phyloP scores from a whole-genome alignment of 2,797 vertebrate genomes.

The Furcifer pardalis region DNA sequence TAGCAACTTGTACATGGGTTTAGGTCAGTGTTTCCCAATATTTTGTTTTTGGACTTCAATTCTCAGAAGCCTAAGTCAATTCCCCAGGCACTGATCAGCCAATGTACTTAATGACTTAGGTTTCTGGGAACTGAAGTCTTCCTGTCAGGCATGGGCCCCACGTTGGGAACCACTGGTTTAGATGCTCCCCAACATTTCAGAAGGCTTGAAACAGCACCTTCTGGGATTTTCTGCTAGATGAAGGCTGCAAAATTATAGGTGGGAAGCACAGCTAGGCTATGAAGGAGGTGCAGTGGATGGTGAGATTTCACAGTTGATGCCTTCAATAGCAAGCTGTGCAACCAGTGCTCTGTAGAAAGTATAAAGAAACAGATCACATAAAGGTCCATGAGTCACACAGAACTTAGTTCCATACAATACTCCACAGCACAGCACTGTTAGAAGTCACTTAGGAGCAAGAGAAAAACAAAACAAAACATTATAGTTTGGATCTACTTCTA shows the following conservation, averaged over 20 bases:
- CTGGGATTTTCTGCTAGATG: neutral
- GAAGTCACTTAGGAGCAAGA: neutral
- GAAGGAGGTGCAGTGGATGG: neutral
- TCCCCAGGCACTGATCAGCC: too few relatives aligned
- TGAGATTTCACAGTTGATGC: neutral
- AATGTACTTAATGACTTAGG: too few relatives aligned
- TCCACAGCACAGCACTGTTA: neutral
- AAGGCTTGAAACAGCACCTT: conserved; percentile 18
- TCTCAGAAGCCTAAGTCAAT: too few relatives aligned
- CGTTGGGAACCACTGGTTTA: too few relatives aligned
- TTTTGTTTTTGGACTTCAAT: too few relatives aligned
- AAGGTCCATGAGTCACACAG: neutral
- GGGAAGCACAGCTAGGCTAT: neutral
- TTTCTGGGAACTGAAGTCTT: too few relatives aligned
- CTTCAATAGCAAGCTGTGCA: neutral
- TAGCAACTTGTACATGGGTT: too few relatives aligned
- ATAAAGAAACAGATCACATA: neutral
- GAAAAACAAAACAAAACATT: neutral
- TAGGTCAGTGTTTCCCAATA: too few relatives aligned
- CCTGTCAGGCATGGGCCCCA: too few relatives aligned
- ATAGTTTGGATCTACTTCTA: neutral
- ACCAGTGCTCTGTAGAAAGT: neutral
- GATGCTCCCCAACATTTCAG: neutral
- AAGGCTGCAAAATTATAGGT: neutral
- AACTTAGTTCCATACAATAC: neutral